A percentile compares a stretch with the other conserved stretches of the same genome.
Evolutionary conservation across 2,888 invertebrate species (phyloP).

Genomic region (Branchipolynoe longqiensis): DNA sequence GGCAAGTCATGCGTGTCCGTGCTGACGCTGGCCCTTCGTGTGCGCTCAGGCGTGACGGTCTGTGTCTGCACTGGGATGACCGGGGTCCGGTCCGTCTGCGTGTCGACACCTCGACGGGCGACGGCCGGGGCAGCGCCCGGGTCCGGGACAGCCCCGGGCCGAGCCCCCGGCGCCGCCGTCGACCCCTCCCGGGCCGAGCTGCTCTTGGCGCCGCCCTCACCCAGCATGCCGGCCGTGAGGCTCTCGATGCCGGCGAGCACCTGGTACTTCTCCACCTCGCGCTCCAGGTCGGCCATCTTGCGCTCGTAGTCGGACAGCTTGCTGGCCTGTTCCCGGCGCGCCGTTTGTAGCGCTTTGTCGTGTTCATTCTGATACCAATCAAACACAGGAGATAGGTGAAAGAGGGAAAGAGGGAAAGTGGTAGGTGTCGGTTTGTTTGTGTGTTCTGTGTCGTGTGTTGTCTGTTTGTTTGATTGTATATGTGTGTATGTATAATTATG

Average conservation of each 20-base stretch:
- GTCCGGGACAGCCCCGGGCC: no score
- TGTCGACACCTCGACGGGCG: not conserved
- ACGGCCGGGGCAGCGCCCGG: slow-evolving; percentile 1
- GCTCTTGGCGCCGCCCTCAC: slow-evolving; percentile 78
- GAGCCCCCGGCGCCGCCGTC: slow-evolving; percentile 19
- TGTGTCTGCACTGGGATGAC: slow-evolving; percentile 34
- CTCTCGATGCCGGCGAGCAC: slow-evolving; percentile 85
- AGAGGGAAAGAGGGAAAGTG: no score
- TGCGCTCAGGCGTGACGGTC: slow-evolving; percentile 1
- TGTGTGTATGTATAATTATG: no score
- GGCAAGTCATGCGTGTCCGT: slow-evolving; percentile 22
- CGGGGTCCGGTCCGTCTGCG: slow-evolving; percentile 46
- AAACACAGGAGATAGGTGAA: slow-evolving; percentile 61
- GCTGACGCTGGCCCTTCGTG: not conserved
- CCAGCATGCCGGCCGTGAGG: slow-evolving; percentile 81
- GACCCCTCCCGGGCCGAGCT: not conserved
- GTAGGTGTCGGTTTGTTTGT: no score
- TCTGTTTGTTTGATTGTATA: no score
- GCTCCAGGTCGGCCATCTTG: slow-evolving; percentile 82
- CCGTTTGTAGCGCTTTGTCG: slow-evolving; percentile 69
- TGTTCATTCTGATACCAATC: slow-evolving; percentile 78
- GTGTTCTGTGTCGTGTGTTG: no score
- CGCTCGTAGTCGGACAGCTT: slow-evolving; percentile 81
- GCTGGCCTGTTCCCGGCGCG: slow-evolving; percentile 80
- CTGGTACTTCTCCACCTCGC: slow-evolving; percentile 85